Base-by-base conservation (phyloP, 2,888 invertebrate genomes). In the Leptinotarsa rubiginosa region DNA sequence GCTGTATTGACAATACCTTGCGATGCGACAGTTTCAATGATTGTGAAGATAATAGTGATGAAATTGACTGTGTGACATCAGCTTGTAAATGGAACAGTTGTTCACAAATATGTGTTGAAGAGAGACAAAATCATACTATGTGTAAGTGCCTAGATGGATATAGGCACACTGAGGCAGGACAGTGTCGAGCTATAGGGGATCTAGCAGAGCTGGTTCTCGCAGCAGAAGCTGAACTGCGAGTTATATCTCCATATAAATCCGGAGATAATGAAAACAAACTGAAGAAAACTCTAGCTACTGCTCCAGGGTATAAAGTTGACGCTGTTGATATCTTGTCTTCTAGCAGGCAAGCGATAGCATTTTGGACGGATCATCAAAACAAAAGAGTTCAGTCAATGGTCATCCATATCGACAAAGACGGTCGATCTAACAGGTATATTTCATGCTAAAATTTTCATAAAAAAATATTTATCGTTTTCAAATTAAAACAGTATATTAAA, bases 101-200 rank as follows among this genome's bases (percentile, higher is more conserved):
- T 85, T 92, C 96, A 22, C 96, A 96, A 86, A 89, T 93, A 70
- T 96, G 95, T 84, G 90, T 93, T 22, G 90, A 90, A 74, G 91
- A 91, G 79, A 91, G 91, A 80, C 89, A 91, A 80, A 89, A 89
- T 67, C 87, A 86, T 73, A 87, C 87, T 72, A 85, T 85, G 47
- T 92, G 91, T 86, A 93, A 93, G 83, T 95, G 95, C 84, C 91
- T 90, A 2, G 84, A 90, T 3, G 94, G 94, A 4, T 89, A 90
- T 64, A 87, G 88, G 15, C 81, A 87, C 10, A 84, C 84, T 0
- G 87, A 88, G 75, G 88, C 88, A 76, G 89, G 89, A 69, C 88
- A 88, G 0, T 93, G 93, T 82, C 88, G 91, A 83, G 92, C 92
- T 0, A 85, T 89, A 41, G 91, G 91, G 80, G 80, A 83, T 12